Evolutionary conservation across 2,797 vertebrate genomes (phyloP).

Genomic region (Eidolon dupreanum): DNA sequence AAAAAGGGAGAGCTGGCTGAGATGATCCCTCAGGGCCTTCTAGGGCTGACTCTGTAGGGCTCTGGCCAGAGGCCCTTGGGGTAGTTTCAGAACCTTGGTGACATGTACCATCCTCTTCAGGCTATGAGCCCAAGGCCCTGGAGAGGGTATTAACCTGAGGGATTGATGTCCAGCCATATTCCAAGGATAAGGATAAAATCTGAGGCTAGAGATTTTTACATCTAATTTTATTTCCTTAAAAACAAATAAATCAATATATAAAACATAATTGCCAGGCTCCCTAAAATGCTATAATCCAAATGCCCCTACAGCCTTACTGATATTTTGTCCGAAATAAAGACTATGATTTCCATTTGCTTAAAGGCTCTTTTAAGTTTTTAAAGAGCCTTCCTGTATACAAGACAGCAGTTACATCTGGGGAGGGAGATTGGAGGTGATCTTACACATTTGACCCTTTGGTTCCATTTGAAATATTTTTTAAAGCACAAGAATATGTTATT

Average conservation of each 20-base stretch:
- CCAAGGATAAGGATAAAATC: background rate
- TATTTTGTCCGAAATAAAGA: background rate
- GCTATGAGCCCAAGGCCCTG: background rate
- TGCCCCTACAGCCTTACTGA: background rate
- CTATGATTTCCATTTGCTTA: background rate
- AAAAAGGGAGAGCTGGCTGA: background rate
- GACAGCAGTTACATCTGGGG: background rate
- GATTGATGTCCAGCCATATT: background rate
- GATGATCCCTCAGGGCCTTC: background rate
- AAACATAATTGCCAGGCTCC: background rate
- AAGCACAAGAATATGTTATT: background rate
- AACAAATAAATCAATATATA: background rate
- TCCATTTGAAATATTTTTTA: background rate
- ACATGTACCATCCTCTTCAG: background rate
- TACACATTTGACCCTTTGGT: background rate
- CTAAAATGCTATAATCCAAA: background rate
- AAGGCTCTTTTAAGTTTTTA: background rate
- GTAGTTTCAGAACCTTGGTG: background rate
- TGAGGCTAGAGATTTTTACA: background rate
- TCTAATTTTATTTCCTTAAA: background rate
- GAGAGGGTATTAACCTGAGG: background rate
- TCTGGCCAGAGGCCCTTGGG: background rate
- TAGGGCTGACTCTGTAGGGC: background rate
- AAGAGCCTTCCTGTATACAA: background rate
- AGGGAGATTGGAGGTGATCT: background rate